A percentile compares a stretch with the other conserved stretches of the same genome.
Evolutionary conservation across 2,113 vertebrate genomes (phyloP).

Genomic region (Gobius niger): DNA sequence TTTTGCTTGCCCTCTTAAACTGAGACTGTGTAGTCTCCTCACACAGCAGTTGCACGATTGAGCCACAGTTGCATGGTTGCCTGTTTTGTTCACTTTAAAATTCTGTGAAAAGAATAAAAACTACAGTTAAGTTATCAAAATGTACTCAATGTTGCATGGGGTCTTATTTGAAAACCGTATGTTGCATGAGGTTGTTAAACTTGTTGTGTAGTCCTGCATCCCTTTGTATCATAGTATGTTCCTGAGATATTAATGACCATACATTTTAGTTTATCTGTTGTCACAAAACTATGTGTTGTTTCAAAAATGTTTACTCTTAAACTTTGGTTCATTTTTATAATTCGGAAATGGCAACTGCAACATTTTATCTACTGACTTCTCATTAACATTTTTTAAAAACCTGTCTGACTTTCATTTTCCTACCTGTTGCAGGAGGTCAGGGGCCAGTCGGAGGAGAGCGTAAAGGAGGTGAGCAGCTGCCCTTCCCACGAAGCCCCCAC

Average conservation of each 20-base stretch:
- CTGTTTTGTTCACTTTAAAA: conserved; percentile 14
- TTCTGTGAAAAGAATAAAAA: neutral
- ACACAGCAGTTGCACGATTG: conserved; percentile 11
- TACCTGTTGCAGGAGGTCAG: conserved; percentile 91
- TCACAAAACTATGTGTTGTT: no score
- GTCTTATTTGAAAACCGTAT: conserved; percentile 30
- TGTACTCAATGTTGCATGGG: conserved; percentile 59
- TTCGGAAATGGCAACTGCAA: neutral
- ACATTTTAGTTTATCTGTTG: no score
- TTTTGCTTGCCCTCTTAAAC: conserved; percentile 44
- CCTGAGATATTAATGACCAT: neutral
- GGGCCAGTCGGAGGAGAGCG: conserved; percentile 90
- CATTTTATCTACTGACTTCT: neutral
- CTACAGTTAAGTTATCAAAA: conserved; percentile 8
- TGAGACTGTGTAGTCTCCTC: conserved; percentile 44
- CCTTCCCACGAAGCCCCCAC: conserved; percentile 89
- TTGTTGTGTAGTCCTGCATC: conserved; percentile 38
- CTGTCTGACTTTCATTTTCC: conserved; percentile 56
- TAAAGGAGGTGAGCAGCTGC: conserved; percentile 92
- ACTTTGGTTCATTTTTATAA: neutral
- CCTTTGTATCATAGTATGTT: neutral
- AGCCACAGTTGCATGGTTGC: conserved; percentile 64
- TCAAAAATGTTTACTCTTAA: neutral
- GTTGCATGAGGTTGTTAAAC: conserved; percentile 63
- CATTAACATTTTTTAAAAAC: conserved; percentile 6